Evolutionary conservation across 1,140 invertebrate genomes (phyloP).

Genomic region (Trialeurodes vaporariorum): DNA sequence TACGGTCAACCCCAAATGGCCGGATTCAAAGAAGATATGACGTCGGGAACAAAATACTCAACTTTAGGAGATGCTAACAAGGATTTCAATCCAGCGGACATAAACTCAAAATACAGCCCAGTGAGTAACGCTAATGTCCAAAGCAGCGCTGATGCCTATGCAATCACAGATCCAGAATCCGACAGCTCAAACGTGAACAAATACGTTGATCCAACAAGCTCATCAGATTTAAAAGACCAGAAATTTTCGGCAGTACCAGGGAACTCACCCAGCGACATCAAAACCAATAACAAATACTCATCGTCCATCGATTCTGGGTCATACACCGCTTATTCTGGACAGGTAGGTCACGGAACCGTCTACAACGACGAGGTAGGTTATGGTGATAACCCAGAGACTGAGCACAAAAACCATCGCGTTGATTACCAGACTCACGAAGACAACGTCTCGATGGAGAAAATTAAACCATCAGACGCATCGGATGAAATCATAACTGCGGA

Average conservation of each 20-base stretch:
- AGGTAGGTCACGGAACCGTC: conserved; percentile 4
- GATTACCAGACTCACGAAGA: conserved; percentile 7
- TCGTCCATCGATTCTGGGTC: not conserved
- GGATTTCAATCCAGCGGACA: not conserved
- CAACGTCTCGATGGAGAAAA: not conserved
- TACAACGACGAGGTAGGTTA: conserved; percentile 9
- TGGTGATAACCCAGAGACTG: not conserved
- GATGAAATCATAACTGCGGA: not conserved
- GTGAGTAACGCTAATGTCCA: not conserved
- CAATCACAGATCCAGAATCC: not conserved
- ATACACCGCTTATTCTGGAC: not conserved
- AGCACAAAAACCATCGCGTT: conserved; percentile 10
- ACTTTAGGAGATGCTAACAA: conserved; percentile 6
- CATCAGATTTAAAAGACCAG: not conserved
- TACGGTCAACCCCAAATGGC: conserved; percentile 15
- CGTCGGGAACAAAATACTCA: not conserved
- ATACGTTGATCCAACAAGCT: not conserved
- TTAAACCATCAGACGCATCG: not conserved
- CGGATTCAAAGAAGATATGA: not conserved
- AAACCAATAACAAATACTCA: not conserved
- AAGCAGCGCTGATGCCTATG: not conserved
- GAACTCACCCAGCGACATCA: conserved; percentile 3
- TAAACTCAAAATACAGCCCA: not conserved
- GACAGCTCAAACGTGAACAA: conserved; percentile 2
- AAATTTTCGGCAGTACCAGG: conserved; percentile 2